These are phyloP conservation scores for Micromesistius poutassou DNA, from an alignment of 2,797 vertebrate genomes.

Conservation along the genomic window DNA sequence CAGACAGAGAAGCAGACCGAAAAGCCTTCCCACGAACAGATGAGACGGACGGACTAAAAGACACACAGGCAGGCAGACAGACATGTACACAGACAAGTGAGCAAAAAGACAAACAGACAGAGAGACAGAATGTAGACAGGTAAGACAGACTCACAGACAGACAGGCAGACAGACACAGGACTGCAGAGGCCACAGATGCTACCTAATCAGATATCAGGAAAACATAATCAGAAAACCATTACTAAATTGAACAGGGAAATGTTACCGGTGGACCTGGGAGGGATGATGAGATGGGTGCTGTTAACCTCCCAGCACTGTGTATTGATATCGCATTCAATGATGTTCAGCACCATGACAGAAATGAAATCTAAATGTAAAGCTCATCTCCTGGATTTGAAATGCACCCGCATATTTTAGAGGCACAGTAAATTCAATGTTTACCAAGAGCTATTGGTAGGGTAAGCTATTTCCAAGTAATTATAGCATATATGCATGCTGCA, in stretches of 20 bases:
- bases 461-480: too few relatives aligned
- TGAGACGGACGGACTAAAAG: not conserved
- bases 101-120: not conserved
- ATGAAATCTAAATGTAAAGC: too few relatives aligned
- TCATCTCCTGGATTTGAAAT: too few relatives aligned
- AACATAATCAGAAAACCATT: constrained; percentile 42
- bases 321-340: too few relatives aligned
- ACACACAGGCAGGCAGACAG: not conserved
- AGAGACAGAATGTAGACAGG: not conserved
- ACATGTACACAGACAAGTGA: not conserved
- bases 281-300: too few relatives aligned
- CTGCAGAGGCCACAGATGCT: constrained; percentile 28
- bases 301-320: too few relatives aligned
- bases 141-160: not conserved
- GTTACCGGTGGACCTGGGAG: constrained; percentile 7
- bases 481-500: too few relatives aligned
- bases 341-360: too few relatives aligned
- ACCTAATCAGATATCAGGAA: constrained; percentile 17
- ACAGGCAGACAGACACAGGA: not conserved
- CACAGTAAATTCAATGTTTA: too few relatives aligned
- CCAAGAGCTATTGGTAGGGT: too few relatives aligned
- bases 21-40: not conserved
- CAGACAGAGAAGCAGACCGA: not conserved
- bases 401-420: too few relatives aligned
- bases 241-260: constrained; percentile 45